These are phyloP conservation scores for Okamejei kenojei DNA, from an alignment of 2,797 vertebrate genomes.

Conservation along the genomic window DNA sequence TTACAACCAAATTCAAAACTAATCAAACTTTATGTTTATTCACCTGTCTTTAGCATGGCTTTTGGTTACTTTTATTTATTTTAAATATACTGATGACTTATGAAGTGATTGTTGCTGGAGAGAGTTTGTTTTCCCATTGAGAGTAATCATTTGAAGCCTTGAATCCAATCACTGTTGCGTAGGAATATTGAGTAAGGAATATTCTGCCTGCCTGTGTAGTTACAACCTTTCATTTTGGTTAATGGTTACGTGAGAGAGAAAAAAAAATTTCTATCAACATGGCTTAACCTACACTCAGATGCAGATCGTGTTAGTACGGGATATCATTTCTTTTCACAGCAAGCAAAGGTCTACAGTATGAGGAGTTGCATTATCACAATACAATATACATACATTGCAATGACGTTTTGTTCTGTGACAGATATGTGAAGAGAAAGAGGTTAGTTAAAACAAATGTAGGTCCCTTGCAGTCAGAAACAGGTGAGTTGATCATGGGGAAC, in stretches of 20 bases:
- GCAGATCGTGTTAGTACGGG: background rate
- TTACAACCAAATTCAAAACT: background rate
- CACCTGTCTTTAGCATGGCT: background rate
- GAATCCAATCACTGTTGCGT: background rate
- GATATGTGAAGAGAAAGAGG: too few species aligned
- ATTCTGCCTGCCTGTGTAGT: background rate
- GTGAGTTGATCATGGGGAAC: too few species aligned
- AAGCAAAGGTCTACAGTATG: background rate
- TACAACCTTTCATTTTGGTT: background rate
- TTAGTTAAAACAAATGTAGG: too few species aligned
- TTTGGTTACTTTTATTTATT: background rate
- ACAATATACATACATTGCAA: background rate
- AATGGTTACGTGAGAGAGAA: background rate
- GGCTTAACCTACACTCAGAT: background rate
- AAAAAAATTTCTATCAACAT: background rate
- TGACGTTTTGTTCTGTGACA: too few species aligned
- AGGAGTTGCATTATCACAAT: background rate
- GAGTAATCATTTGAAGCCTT: background rate
- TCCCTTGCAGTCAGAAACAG: too few species aligned
- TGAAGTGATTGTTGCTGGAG: background rate
- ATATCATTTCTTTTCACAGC: too few species aligned
- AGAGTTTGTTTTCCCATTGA: background rate
- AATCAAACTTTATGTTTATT: background rate
- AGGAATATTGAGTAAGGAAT: too few species aligned
- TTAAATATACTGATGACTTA: background rate